A percentile compares a stretch with the other conserved stretches of the same genome.
These are phyloP conservation scores for Sarcophaga peregrina DNA, from an alignment of 1,140 invertebrate genomes.

Conservation along the genomic window DNA sequence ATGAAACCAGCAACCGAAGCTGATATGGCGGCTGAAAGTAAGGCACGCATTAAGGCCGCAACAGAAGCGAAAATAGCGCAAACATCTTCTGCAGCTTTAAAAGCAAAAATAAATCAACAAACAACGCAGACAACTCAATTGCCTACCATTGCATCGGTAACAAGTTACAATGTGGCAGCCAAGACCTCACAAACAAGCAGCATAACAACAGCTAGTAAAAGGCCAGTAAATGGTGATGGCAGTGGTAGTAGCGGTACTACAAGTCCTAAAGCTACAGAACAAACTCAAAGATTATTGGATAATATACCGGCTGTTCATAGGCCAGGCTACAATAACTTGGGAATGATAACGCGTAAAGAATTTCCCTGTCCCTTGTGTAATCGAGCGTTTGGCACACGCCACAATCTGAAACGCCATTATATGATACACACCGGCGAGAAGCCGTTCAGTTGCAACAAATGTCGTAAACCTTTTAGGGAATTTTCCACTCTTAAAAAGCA, in stretches of 20 bases:
- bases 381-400: constrained; percentile 62
- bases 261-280: background rate
- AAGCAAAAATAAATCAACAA: background rate
- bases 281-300: constrained; percentile 39
- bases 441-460: constrained; percentile 60
- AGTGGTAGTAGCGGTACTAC: background rate
- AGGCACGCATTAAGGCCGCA: background rate
- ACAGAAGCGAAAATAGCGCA: background rate
- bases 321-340: constrained; percentile 25
- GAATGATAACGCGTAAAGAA: constrained; percentile 44
- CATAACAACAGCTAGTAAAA: background rate
- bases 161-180: background rate
- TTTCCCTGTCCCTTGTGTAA: constrained; percentile 60
- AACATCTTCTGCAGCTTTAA: background rate
- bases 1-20: constrained; percentile 30
- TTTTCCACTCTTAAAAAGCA: constrained; percentile 63
- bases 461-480: constrained; percentile 62
- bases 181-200: background rate
- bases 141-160: background rate
- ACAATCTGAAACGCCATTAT: constrained; percentile 63
- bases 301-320: constrained; percentile 43
- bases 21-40: constrained; percentile 13
- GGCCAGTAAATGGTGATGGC: background rate
- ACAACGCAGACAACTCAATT: background rate
- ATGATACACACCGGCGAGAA: constrained; percentile 65